Conservation (phyloP, 1,140 invertebrate genomes). For the Dreissena polymorpha region DNA sequence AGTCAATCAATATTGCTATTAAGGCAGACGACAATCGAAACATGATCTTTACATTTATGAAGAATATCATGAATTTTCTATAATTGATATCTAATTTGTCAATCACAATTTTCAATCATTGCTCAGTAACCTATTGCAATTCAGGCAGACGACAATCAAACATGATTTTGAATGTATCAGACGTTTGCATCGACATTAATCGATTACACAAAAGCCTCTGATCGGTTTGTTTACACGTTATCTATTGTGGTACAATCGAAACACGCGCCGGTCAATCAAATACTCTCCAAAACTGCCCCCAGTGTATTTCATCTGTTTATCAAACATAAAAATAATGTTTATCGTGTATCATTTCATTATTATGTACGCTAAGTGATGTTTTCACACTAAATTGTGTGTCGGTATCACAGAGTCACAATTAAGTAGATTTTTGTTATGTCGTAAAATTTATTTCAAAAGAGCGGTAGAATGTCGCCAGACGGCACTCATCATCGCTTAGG, state of each 20-base stretch:
- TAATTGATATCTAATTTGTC: too few species aligned
- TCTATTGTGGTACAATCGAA: constrained; percentile 1
- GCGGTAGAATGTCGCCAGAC: too few species aligned
- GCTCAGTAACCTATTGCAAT: background rate
- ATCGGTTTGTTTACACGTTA: constrained; percentile 37
- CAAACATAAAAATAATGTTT: constrained; percentile 19
- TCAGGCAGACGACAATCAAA: background rate
- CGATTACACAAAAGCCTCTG: constrained; percentile 17
- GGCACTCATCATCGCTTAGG: too few species aligned
- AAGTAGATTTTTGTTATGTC: too few species aligned
- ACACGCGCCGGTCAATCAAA: constrained; percentile 41
- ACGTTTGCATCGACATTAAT: constrained; percentile 1
- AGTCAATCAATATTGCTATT: too few species aligned
- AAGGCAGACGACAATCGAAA: too few species aligned
- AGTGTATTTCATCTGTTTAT: constrained; percentile 3
- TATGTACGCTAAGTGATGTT: constrained; percentile 53
- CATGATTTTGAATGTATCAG: background rate
- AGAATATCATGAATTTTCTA: too few species aligned
- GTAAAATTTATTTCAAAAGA: too few species aligned
- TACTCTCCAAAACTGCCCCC: constrained; percentile 19
- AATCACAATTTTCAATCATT: too few species aligned
- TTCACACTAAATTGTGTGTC: constrained; percentile 39
- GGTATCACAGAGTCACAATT: background rate
- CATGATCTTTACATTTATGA: too few species aligned
- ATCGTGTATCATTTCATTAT: constrained; percentile 16